Conservation (phyloP, 2,797 vertebrate species). For the Sebastolobus altivelis region DNA sequence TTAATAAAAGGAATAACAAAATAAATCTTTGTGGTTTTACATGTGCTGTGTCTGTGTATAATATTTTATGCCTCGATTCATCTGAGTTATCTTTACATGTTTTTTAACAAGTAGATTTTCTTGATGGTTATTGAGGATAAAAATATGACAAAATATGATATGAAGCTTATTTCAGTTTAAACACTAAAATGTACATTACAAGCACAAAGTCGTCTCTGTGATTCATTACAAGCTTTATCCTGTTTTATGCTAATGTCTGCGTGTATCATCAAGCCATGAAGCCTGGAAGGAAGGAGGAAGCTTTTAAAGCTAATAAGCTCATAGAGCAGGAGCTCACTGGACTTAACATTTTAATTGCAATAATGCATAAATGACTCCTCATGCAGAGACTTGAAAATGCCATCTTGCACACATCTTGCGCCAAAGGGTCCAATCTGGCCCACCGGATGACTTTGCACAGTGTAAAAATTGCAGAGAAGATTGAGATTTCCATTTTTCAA, state of each 20-base stretch:
- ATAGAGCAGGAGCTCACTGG: not conserved
- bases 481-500: too few species aligned
- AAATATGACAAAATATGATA: not conserved
- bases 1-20: not conserved
- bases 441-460: too few species aligned
- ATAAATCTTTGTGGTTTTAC: not conserved
- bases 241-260: conserved; percentile 30
- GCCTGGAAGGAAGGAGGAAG: not conserved
- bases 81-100: not conserved
- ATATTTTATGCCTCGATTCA: not conserved
- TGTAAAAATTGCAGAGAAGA: too few species aligned
- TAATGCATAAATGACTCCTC: not conserved
- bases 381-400: not conserved
- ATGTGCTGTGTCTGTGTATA: not conserved
- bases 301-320: conserved; percentile 17
- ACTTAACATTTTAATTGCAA: not conserved
- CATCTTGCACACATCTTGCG: not conserved
- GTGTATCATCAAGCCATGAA: conserved; percentile 1
- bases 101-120: not conserved
- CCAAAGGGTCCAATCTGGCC: too few species aligned
- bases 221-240: conserved; percentile 14
- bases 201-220: conserved; percentile 7
- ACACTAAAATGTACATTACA: conserved; percentile 5
- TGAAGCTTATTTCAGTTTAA: conserved; percentile 1
- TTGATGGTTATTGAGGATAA: not conserved